phyloP scores from a whole-genome alignment of 2,113 vertebrate species.

The Syrmaticus mikado region DNA sequence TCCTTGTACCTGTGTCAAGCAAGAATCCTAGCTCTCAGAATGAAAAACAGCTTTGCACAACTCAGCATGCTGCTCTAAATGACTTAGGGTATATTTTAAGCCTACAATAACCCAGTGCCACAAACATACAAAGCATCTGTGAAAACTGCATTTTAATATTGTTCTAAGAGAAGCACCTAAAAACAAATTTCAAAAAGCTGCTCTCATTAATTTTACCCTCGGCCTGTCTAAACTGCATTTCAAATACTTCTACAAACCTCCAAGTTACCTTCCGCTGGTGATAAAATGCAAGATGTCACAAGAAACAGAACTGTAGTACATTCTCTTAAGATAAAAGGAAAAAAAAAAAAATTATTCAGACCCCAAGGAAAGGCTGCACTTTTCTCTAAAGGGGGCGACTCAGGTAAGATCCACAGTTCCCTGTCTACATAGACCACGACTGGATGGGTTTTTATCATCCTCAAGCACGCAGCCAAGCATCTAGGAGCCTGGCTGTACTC shows the following conservation, averaged over 20 bases:
- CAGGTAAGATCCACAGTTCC: not conserved
- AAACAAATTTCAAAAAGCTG: not conserved
- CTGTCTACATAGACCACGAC: not conserved
- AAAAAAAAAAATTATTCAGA: not conserved
- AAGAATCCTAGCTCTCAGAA: not conserved
- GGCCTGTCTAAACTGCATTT: not conserved
- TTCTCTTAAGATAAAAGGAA: not conserved
- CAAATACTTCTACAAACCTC: not conserved
- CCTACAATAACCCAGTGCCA: not conserved
- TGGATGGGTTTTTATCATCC: not conserved
- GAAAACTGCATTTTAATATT: not conserved
- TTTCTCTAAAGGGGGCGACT: not conserved
- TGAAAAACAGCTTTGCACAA: not conserved
- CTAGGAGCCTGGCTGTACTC: not conserved
- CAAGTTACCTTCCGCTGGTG: not conserved
- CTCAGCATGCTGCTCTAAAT: not conserved
- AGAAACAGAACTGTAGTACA: fast-evolving
- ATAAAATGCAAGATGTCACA: not conserved
- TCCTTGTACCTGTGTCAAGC: not conserved
- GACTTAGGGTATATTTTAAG: not conserved
- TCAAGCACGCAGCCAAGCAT: not conserved
- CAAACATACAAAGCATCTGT: fast-evolving
- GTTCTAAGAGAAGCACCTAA: not conserved
- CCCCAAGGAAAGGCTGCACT: not conserved
- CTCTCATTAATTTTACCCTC: not conserved